Percentiles rank a stretch among this genome's conserved stretches.
phyloP scores from a whole-genome alignment of 2,888 invertebrate genomes.

The Acleris cristana region DNA sequence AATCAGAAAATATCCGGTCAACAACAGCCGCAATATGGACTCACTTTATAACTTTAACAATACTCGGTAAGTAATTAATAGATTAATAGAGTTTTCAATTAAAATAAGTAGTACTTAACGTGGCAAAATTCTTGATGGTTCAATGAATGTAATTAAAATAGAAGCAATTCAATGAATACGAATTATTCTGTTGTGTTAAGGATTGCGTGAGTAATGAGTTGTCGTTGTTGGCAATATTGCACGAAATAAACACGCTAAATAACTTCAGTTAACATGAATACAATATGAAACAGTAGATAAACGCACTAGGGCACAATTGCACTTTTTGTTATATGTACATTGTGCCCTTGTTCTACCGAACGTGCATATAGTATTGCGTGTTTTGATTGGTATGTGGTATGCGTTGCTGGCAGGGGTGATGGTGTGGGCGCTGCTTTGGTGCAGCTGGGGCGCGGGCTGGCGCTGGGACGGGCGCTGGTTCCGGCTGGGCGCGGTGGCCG shows the following conservation, averaged over 20 bases:
- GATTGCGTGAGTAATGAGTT: background rate
- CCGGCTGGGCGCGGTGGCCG: conserved; percentile 55
- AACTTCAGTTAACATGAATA: too few relatives aligned
- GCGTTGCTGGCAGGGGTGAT: conserved; percentile 54
- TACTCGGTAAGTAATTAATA: conserved; percentile 49
- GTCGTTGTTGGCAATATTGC: background rate
- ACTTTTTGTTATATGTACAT: too few relatives aligned
- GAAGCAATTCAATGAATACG: background rate
- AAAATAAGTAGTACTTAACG: background rate
- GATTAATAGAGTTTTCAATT: background rate
- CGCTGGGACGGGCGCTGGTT: conserved; percentile 67
- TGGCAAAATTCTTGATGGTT: background rate
- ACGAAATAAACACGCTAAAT: too few relatives aligned
- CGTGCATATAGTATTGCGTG: too few relatives aligned
- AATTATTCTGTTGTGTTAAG: background rate
- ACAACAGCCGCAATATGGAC: conserved; percentile 37
- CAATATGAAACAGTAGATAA: too few relatives aligned
- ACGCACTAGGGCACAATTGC: too few relatives aligned
- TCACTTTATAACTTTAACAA: conserved; percentile 48
- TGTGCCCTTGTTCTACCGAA: too few relatives aligned
- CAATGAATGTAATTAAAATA: background rate
- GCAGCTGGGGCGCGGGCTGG: conserved; percentile 66
- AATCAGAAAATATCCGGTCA: conserved; percentile 39
- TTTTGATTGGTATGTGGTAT: background rate
- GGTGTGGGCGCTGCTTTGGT: conserved; percentile 67